Conservation (phyloP, 2,888 invertebrate species). For the Zaprionus lineosus region DNA sequence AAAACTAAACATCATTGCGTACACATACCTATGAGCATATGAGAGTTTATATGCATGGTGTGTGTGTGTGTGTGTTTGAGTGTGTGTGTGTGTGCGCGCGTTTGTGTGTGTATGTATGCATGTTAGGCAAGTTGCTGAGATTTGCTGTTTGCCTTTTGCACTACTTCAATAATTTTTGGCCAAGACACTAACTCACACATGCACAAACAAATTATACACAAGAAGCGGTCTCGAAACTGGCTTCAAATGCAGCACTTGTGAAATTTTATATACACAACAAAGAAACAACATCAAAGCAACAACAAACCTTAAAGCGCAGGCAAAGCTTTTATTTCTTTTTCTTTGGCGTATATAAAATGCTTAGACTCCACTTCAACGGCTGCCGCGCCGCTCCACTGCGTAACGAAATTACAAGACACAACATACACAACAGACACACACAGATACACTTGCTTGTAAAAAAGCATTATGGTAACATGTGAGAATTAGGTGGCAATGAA, state of each 20-base stretch:
- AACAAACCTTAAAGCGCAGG: conserved; percentile 56
- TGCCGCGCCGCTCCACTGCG: conserved; percentile 65
- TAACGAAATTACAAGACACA: conserved; percentile 69
- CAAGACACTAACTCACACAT: conserved; percentile 24
- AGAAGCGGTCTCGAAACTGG: conserved; percentile 38
- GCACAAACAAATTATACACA: conserved; percentile 17
- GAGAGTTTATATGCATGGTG: conserved; percentile 2
- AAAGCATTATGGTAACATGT: conserved; percentile 27
- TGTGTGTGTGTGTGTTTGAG: too few relatives aligned
- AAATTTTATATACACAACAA: conserved; percentile 47
- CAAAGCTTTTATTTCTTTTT: conserved; percentile 49
- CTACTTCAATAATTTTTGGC: conserved; percentile 44
- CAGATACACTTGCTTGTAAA: conserved; percentile 4
- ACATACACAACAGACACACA: conserved; percentile 28
- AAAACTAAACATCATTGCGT: conserved; percentile 19
- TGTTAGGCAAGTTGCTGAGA: conserved; percentile 42
- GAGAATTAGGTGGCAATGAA: conserved; percentile 5
- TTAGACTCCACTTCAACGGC: conserved; percentile 65
- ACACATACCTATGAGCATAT: conserved; percentile 7
- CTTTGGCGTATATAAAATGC: conserved; percentile 38
- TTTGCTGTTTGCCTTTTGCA: conserved; percentile 35
- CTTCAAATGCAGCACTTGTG: conserved; percentile 62
- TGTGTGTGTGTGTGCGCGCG: neutral
- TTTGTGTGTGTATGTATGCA: conserved; percentile 4
- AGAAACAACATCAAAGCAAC: conserved; percentile 22